Base-by-base conservation (phyloP, 2,113 vertebrate genomes). In the human (Homo sapiens) region DNA sequence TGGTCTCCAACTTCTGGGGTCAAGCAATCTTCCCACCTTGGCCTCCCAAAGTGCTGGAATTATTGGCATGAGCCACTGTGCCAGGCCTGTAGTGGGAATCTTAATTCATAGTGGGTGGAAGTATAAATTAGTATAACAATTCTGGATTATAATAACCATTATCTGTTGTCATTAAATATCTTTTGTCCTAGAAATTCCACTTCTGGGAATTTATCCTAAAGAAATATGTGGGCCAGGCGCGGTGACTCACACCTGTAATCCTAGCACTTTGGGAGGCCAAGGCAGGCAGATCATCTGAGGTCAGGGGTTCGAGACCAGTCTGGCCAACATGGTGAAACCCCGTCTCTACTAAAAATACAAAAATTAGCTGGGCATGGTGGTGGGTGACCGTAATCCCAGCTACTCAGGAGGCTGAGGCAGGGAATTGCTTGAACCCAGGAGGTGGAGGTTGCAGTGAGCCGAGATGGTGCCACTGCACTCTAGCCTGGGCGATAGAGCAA, bases 171-270 rank as follows among this genome's bases (percentile, higher is more conserved):
- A 45, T 80, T 45, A 52, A 78, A 61, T 89, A 72, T 84, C 85
- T 84, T 91, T 79, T 84, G 43, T 70, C 5, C 27, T 7, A 78
- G 50, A 93, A 75, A 75, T 83, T 78, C 30, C 43, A 83, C 30
- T 78, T 70, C 30, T 78, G 22, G 59, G 16, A 79, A 78, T 93
- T 70, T 92, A 40, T 87, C 43, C 27, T 80, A 81, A 92, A 80
- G 59, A 89, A 93, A 70, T 72, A 83, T 61, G 11, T 85, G n/a
- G 38, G 22, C 18, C 25, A 0, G 27, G 27, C 27, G 61, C 2
- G 2, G 61, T 64, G 61, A 12, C 61, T 64, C 61, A 64, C 27
- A 13, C 25, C 11, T 64, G 61, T 64, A 64, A 64, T 64, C 61
- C 61, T 5, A 64, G 27, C 61, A 64, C 61, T 64, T 64, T 64